These are phyloP conservation scores for Antrozous pallidus DNA, from an alignment of 2,797 vertebrate genomes.

Conservation along the genomic window DNA sequence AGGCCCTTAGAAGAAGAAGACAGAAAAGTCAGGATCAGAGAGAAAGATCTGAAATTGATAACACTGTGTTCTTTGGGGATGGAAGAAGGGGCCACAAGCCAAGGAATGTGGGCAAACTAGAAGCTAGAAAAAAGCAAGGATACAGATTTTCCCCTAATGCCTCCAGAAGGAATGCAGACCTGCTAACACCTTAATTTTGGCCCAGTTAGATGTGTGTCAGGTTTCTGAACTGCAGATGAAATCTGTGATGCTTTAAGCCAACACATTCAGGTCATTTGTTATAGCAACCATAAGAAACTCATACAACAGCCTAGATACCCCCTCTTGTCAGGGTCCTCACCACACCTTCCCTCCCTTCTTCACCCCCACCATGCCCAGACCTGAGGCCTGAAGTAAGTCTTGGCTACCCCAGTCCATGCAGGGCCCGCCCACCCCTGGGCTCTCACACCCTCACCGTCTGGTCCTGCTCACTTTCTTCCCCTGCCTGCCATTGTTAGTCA, in stretches of 20 bases:
- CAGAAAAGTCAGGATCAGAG: neutral
- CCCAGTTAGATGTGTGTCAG: rapidly evolving
- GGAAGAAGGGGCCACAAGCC: neutral
- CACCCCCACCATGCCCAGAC: neutral
- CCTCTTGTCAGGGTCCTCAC: neutral
- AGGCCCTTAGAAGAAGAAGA: neutral
- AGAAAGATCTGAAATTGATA: too few relatives aligned
- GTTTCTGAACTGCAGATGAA: too few relatives aligned
- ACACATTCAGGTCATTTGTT: neutral
- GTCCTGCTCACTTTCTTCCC: neutral
- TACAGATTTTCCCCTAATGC: neutral
- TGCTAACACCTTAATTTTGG: rapidly evolving
- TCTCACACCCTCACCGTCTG: neutral
- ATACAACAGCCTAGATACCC: neutral
- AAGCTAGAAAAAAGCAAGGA: neutral
- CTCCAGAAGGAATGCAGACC: neutral
- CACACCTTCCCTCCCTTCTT: rapidly evolving
- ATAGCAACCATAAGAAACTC: neutral
- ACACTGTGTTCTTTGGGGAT: neutral
- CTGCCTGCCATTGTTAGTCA: neutral
- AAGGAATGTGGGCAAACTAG: neutral
- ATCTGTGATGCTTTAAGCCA: neutral
- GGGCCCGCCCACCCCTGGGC: neutral
- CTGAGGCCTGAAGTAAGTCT: neutral
- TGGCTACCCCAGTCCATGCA: neutral